Percentiles rank a stretch among this genome's conserved stretches.
These are phyloP conservation scores for Lycorma delicatula DNA, from an alignment of 1,140 invertebrate species.

Conservation along the genomic window DNA sequence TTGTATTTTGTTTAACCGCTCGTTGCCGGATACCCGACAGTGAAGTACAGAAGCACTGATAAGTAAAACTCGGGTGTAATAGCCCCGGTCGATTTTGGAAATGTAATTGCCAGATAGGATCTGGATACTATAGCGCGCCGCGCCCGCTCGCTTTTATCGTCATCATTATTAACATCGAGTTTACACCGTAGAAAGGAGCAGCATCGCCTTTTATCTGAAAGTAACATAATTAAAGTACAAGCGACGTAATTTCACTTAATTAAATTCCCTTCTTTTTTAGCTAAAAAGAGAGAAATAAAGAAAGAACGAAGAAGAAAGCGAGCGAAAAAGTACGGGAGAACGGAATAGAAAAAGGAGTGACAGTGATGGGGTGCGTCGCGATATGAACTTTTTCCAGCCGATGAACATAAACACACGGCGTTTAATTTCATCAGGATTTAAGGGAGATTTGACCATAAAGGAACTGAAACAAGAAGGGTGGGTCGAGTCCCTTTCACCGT, in stretches of 20 bases:
- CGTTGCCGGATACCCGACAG: too few relatives aligned
- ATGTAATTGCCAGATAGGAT: too few relatives aligned
- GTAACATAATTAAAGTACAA: constrained; percentile 46
- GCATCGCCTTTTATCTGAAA: constrained; percentile 35
- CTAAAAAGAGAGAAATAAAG: background rate
- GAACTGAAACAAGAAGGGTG: too few relatives aligned
- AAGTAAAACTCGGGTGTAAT: too few relatives aligned
- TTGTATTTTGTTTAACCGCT: too few relatives aligned
- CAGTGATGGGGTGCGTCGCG: constrained; percentile 31
- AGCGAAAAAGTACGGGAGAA: background rate
- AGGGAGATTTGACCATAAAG: constrained; percentile 41
- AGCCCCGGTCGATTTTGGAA: too few relatives aligned
- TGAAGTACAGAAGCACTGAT: too few relatives aligned
- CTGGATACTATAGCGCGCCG: too few relatives aligned
- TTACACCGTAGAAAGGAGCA: too few relatives aligned
- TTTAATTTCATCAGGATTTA: constrained; percentile 43
- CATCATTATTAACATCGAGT: too few relatives aligned
- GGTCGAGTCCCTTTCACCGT: too few relatives aligned
- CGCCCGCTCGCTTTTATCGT: too few relatives aligned
- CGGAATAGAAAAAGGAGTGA: constrained; percentile 25
- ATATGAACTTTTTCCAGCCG: constrained; percentile 41
- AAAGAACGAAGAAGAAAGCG: background rate
- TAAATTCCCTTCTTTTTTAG: constrained; percentile 42
- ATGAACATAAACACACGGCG: constrained; percentile 42
- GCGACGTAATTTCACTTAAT: constrained; percentile 46